Evolutionary conservation across 2,888 invertebrate species (phyloP), one percentile per base, ranked within the genome.

Genomic region (Latrodectus elegans): DNA sequence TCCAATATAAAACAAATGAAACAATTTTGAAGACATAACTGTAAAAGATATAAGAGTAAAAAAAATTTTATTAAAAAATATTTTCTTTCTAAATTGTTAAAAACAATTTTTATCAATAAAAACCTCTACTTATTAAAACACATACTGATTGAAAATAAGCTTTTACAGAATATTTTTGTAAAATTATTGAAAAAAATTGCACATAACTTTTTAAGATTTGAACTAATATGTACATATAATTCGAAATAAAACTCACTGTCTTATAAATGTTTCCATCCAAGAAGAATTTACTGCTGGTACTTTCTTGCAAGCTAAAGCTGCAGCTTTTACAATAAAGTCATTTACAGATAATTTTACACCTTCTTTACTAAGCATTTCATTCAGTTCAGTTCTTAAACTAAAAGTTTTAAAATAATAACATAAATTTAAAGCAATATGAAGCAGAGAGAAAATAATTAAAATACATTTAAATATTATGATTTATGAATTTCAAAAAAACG

Each of bases 241-340:
- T 10, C 10, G 84, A 49, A 53, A 65, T 76, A 84, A 89, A 10
- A 94, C 95, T 94, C 93, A 98, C 97, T 98, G 96, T 93, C 99
- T 94, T 91, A 99, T 97, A 91, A 95, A 95, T 9, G 95, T 94
- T 82, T 96, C 98, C 95, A 98, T 95, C 99, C 99, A 99, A 86
- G 97, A 95, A 3, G 97, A 96, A 93, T 99, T 99, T 11, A 96
- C 96, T 91, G 97, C 95, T 0, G 99, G 99, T 81, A 99, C 96
- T 92, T 96, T 95, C 91, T 95, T 95, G 91, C 96, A 96, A 8
- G 99, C 97, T 89, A 96, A 94, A 6, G 98, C 98, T 26, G 96
- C 95, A 0, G 97, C 98, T 93, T 99, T 99, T 79, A 99, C 95
- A 79, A 99, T 95, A 91, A 99, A 97, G 93, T 99, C 99, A 92